These are phyloP conservation scores for Nymphalis io DNA, from an alignment of 1,140 invertebrate genomes.

Conservation along the genomic window DNA sequence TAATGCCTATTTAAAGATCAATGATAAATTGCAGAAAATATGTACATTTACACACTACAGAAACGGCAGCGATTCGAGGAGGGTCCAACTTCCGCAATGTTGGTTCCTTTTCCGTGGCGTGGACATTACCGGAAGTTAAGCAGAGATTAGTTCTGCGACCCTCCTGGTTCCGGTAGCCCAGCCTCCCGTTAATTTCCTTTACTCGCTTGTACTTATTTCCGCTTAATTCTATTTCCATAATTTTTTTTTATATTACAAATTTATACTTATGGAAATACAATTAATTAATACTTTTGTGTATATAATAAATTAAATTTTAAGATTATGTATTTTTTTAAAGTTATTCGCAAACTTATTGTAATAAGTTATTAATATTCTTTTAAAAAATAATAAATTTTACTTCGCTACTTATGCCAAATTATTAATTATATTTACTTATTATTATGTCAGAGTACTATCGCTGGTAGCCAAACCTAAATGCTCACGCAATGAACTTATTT, in stretches of 20 bases:
- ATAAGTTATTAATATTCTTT: background rate
- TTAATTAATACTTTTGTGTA: background rate
- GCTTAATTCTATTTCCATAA: constrained; percentile 45
- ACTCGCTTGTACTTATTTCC: constrained; percentile 71
- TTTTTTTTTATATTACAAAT: constrained; percentile 53
- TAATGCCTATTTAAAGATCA: background rate
- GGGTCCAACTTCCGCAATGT: constrained; percentile 45
- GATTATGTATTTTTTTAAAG: too few relatives aligned
- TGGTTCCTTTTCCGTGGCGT: constrained; percentile 61
- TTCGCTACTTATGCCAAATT: too few relatives aligned
- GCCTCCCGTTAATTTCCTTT: constrained; percentile 70
- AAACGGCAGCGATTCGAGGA: background rate
- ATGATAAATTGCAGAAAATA: background rate
- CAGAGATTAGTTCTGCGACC: constrained; percentile 62
- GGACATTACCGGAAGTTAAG: constrained; percentile 61
- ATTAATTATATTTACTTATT: too few relatives aligned
- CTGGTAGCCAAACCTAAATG: constrained; percentile 39
- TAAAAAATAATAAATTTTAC: too few relatives aligned
- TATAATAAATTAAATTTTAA: too few relatives aligned
- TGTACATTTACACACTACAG: background rate
- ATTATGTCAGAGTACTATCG: constrained; percentile 5
- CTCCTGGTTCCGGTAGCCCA: constrained; percentile 61
- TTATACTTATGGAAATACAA: constrained; percentile 14
- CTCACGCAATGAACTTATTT: constrained; percentile 70
- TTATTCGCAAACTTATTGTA: background rate